Percentiles rank a stretch among this genome's conserved stretches.
These are phyloP conservation scores for Psylliodes chrysocephalus DNA, from an alignment of 2,888 invertebrate species.

Conservation along the genomic window DNA sequence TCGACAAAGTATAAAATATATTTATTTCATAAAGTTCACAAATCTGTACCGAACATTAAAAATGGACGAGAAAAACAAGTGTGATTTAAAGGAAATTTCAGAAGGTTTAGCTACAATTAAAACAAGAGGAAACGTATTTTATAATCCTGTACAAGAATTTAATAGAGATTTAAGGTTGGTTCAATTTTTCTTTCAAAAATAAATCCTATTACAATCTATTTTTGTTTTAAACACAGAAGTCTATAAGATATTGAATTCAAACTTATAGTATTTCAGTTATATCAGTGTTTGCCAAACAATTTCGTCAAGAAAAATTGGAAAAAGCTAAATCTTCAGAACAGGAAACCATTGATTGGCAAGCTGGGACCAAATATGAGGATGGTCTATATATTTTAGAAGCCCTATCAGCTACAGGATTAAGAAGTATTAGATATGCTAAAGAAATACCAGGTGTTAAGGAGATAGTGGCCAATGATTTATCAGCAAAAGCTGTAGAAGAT, in stretches of 20 bases:
- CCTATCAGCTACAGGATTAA: slow-evolving; percentile 92
- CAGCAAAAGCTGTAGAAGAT: slow-evolving; percentile 83
- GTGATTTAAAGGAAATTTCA: slow-evolving; percentile 61
- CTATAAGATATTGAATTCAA: background rate
- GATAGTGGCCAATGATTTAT: slow-evolving; percentile 93
- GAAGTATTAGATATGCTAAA: slow-evolving; percentile 96
- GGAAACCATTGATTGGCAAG: slow-evolving; percentile 26
- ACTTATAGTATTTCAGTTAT: slow-evolving; percentile 76
- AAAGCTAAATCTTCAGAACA: slow-evolving; percentile 36
- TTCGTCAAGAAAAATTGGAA: slow-evolving; percentile 51
- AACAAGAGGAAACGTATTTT: slow-evolving; percentile 87
- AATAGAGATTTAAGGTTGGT: slow-evolving; percentile 88
- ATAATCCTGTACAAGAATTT: slow-evolving; percentile 98
- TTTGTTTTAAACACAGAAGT: background rate
- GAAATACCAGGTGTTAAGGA: slow-evolving; percentile 85
- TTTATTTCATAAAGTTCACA: background rate
- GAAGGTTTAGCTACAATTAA: slow-evolving; percentile 86
- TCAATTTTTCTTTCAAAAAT: background rate
- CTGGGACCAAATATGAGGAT: slow-evolving; percentile 60
- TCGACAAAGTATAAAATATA: too few species aligned
- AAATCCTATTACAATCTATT: background rate
- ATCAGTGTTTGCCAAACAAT: slow-evolving; percentile 70
- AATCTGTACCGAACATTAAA: background rate
- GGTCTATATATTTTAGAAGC: slow-evolving; percentile 88
- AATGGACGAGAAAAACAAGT: background rate